Evolutionary conservation across 92 coral and sea anemone species (phyloP), one percentile per base, ranked within the genome.

Genomic region (Palythoa heliodiscus): DNA sequence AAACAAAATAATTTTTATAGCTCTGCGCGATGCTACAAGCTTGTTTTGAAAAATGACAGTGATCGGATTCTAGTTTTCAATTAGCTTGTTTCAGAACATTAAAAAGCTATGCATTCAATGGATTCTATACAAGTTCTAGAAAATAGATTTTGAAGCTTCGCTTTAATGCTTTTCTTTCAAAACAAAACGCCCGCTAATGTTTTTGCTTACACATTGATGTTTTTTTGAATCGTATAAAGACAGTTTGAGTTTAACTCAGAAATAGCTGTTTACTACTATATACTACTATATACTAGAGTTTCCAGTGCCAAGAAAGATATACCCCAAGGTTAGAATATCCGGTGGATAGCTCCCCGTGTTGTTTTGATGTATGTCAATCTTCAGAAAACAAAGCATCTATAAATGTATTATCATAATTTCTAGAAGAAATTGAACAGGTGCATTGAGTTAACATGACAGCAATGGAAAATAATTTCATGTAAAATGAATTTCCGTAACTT

Each of bases 381-480:
- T 12, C 2, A 5, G 12, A 7, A 2, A 63, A 25, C 73, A 25
- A 69, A 69, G 47, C n/a, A 12, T 37, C 39, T 13, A 19, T 63
- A 63, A 5, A 63, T 63, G 5, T 63, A 29, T 69, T 69, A 69
- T 29, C 48, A 29, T 29, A 69, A 37, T 37, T 69, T 69, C 73
- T 25, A 29, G 47, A 29, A 69, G 25, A 15, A 25, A 69, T 29
- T 69, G 73, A 69, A 29, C 73, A 69, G 73, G 73, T 69, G 73
- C 4, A 11, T 22, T 1, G 23, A 24, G 11, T 4, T 63, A n/a
- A 63, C 69, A 17, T 19, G 24, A n/a, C 69, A 19, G 19, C 9
- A 4, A 11, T n/a, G 29, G 19, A 63, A 63, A 43, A 43, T 43
- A 43, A 8, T 3, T 43, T 43, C 50, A 5, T 8, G 50, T 43